phyloP scores from a whole-genome alignment of 2,888 invertebrate species.

The Pristionchus arcanus region DNA sequence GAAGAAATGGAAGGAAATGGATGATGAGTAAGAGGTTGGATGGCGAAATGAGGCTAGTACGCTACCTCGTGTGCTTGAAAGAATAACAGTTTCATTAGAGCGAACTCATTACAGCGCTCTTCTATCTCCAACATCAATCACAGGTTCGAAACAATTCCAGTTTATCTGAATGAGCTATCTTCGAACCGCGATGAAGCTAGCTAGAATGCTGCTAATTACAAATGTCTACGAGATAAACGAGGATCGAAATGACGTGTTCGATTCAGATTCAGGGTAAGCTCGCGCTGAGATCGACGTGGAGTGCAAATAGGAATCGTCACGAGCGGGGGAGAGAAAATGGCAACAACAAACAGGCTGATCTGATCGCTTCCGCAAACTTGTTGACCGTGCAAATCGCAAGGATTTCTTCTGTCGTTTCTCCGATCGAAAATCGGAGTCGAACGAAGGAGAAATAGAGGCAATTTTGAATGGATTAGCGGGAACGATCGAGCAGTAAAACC shows the following conservation, averaged over 20 bases:
- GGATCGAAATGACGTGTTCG: background rate
- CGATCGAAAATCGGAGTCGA: background rate
- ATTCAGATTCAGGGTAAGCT: background rate
- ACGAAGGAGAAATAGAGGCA: background rate
- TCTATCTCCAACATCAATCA: no score
- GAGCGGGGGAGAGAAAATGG: background rate
- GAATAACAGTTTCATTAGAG: background rate
- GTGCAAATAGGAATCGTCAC: conserved; percentile 4
- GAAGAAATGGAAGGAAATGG: background rate
- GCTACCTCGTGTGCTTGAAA: background rate
- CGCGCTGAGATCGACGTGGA: background rate
- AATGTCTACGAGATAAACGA: no score
- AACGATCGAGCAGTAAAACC: conserved; percentile 13
- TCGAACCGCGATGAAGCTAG: no score
- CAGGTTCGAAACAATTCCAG: no score
- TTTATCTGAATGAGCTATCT: no score
- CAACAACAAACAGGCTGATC: conserved; percentile 23
- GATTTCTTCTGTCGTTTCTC: background rate
- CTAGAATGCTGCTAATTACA: no score
- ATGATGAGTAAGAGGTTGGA: conserved; percentile 1
- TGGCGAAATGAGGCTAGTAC: background rate
- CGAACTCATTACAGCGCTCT: background rate
- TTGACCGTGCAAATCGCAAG: background rate
- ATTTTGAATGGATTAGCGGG: conserved; percentile 22
- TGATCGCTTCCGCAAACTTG: background rate